phyloP scores from a whole-genome alignment of 1,140 invertebrate species.

The Chionoecetes opilio region DNA sequence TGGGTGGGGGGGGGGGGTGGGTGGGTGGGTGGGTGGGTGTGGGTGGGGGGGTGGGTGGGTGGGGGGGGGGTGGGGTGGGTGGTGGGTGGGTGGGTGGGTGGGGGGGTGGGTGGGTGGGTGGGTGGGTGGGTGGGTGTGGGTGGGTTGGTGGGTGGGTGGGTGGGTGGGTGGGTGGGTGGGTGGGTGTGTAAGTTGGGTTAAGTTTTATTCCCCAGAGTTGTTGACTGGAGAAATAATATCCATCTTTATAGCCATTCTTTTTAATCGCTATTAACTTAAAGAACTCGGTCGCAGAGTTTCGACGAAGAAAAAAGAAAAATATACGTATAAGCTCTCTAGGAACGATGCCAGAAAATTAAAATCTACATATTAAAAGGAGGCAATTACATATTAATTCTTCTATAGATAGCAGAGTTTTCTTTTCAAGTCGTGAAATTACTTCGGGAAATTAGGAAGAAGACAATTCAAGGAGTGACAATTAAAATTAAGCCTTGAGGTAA shows the following conservation, averaged over 20 bases:
- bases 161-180: background rate
- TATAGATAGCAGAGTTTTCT: too few species aligned
- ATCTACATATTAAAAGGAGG: too few species aligned
- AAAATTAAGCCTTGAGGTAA: too few species aligned
- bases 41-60: background rate
- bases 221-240: background rate
- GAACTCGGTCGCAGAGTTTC: background rate
- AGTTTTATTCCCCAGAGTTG: background rate
- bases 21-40: background rate
- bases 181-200: background rate
- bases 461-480: too few species aligned
- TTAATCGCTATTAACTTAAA: background rate
- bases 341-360: too few species aligned
- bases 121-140: background rate
- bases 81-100: background rate
- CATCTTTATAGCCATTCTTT: background rate
- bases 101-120: background rate
- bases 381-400: too few species aligned
- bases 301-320: too few species aligned
- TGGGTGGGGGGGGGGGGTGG: background rate
- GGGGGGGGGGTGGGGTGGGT: too few species aligned
- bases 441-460: too few species aligned
- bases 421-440: too few species aligned
- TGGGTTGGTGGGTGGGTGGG: background rate
- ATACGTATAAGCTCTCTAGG: too few species aligned